Base-by-base conservation (phyloP, 30 jellyfish, hydroid and myxozoan species). In the Phacellophora camtschatica region DNA sequence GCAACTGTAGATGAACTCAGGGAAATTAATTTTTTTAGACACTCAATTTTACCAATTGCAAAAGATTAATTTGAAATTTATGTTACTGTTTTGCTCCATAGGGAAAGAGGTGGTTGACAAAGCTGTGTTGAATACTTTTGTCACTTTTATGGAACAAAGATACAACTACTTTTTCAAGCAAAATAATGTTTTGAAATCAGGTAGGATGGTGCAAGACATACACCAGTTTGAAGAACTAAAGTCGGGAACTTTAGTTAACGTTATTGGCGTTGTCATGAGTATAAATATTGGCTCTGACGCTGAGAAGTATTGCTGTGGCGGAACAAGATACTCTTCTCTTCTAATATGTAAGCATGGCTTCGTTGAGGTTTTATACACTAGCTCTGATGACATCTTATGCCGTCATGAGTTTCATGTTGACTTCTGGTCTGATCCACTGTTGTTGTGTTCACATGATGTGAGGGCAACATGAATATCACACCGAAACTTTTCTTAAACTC, bases 201-300 rank as follows among this genome's bases (percentile, higher is more conserved):
- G 51, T 34, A 31, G 27, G 3, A 7, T 11, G 18, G 86, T 42
- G 7, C 65, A 51, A 31, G 48, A 31, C 13, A 34, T 73, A 30
- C 62, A 33, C 27, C 24, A 49, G n/a, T 73, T 73, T 73, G 86
- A 73, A 13, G 12, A 28, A 22, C 22, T 73, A 25, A 19, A 37
- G 54, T 53, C 74, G 32, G 86, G 86, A 1, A 46, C 86, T 50
- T 1, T 73, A 20, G 75, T 73, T 24, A 73, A 54, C 36, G 59
- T 53, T 4, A 45, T 49, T 13, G 86, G 74, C 16, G 11, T 27
- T 5, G 86, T 73, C 31, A 30, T 30, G 27, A 73, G 86, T 51
- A 36, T 73, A 7, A 9, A 16, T 61, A 50, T 61, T 29, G 39
- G 48, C 15, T 8, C 74, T 22, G 49, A 61, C 19, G 50, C 20